phyloP scores from a whole-genome alignment of 2,113 vertebrate genomes.

The Donacobius atricapilla region DNA sequence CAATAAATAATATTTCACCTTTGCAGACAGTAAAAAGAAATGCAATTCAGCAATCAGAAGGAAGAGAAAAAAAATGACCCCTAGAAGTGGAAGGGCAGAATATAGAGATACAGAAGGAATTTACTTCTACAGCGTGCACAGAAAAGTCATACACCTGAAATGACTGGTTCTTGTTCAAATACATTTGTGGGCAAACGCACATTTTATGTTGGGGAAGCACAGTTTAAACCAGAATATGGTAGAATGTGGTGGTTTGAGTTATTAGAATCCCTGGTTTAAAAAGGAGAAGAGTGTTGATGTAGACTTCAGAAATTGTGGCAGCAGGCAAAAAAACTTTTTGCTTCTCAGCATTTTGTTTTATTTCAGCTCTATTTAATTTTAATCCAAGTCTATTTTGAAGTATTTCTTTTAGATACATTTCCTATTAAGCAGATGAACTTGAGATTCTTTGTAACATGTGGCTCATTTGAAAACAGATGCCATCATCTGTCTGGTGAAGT shows the following conservation, averaged over 20 bases:
- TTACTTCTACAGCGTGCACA: neutral
- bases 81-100: neutral
- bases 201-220: neutral
- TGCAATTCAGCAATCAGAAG: neutral
- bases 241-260: neutral
- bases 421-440: neutral
- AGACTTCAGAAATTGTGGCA: neutral
- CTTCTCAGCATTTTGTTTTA: neutral
- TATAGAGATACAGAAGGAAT: neutral
- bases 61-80: neutral
- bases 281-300: neutral
- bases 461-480: neutral
- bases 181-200: neutral
- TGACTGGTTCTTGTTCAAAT: neutral
- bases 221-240: neutral
- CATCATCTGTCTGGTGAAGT: neutral
- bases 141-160: neutral
- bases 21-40: neutral
- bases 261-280: neutral
- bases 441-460: neutral
- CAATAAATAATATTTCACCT: neutral
- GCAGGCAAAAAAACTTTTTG: neutral
- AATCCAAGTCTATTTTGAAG: neutral
- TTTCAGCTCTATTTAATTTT: neutral
- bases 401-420: neutral